These are phyloP conservation scores for Synergus gifuensis DNA, from an alignment of 2,888 invertebrate genomes.

Conservation along the genomic window DNA sequence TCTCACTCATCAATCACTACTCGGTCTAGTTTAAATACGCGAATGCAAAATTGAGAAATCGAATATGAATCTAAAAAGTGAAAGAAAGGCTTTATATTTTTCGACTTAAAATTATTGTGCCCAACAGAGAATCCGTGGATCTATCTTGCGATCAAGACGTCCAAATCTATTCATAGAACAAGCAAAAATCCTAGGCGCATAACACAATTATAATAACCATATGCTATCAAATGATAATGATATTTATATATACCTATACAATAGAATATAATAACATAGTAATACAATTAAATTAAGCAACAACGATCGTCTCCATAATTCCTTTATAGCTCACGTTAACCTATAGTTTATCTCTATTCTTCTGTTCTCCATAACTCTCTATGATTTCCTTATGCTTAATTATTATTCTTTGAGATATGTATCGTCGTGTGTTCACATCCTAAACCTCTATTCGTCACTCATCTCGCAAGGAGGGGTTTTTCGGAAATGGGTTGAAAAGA, in stretches of 20 bases:
- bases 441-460: constrained; percentile 52
- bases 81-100: constrained; percentile 39
- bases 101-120: constrained; percentile 44
- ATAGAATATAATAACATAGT: constrained; percentile 77
- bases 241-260: constrained; percentile 72
- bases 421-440: constrained; percentile 72
- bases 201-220: constrained; percentile 50
- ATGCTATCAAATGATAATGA: constrained; percentile 61
- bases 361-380: constrained; percentile 56
- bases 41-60: constrained; percentile 19
- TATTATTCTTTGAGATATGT: constrained; percentile 78
- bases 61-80: constrained; percentile 42
- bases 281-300: constrained; percentile 77
- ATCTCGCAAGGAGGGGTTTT: constrained; percentile 41
- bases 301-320: constrained; percentile 71
- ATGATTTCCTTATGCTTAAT: constrained; percentile 74
- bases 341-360: constrained; percentile 54
- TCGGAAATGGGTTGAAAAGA: constrained; percentile 26
- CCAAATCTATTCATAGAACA: not conserved
- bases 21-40: constrained; percentile 52
- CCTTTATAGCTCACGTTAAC: constrained; percentile 58
- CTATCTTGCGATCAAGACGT: constrained; percentile 47
- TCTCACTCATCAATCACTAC: constrained; percentile 74
- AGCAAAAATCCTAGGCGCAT: constrained; percentile 18
- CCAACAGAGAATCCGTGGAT: constrained; percentile 40